Percentiles rank a stretch among this genome's conserved stretches.
Conservation (phyloP, 64 coral and sea anemone species). For the Actinia tenebrosa region DNA sequence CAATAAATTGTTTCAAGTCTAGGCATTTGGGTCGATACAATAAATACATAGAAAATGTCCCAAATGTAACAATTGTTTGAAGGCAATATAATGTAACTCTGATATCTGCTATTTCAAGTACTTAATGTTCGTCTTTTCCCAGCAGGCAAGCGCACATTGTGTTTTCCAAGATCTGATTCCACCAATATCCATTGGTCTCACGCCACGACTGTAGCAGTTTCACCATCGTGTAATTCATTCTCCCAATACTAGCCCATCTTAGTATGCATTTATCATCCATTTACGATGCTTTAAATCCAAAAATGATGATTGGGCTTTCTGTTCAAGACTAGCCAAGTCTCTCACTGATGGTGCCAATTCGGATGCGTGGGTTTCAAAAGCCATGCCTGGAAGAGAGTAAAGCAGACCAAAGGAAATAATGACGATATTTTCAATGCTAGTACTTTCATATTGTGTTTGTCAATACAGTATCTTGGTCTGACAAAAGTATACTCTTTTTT, state of each 20-base stretch:
- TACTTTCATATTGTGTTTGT: too few species aligned
- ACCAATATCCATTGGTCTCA: neutral
- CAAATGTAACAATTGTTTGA: too few species aligned
- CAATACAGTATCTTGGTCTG: too few species aligned
- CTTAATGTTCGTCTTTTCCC: too few species aligned
- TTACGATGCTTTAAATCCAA: constrained; percentile 66
- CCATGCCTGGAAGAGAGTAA: constrained; percentile 42
- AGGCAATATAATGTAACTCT: too few species aligned
- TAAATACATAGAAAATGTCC: too few species aligned
- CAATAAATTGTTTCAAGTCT: too few species aligned
- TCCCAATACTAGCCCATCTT: neutral
- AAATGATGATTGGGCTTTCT: constrained; percentile 88
- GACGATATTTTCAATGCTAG: neutral
- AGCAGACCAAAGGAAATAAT: neutral
- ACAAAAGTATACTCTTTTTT: too few species aligned
- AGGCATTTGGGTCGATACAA: too few species aligned
- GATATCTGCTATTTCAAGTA: too few species aligned
- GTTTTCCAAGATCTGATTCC: neutral
- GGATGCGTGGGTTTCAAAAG: constrained; percentile 77
- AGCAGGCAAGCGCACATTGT: too few species aligned
- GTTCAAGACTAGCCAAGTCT: constrained; percentile 72
- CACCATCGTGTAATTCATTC: neutral
- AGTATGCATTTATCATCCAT: constrained; percentile 49
- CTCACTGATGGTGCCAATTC: constrained; percentile 77
- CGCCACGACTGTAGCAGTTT: neutral